Conservation (phyloP, 2,797 vertebrate genomes). For the Trachops cirrhosus region DNA sequence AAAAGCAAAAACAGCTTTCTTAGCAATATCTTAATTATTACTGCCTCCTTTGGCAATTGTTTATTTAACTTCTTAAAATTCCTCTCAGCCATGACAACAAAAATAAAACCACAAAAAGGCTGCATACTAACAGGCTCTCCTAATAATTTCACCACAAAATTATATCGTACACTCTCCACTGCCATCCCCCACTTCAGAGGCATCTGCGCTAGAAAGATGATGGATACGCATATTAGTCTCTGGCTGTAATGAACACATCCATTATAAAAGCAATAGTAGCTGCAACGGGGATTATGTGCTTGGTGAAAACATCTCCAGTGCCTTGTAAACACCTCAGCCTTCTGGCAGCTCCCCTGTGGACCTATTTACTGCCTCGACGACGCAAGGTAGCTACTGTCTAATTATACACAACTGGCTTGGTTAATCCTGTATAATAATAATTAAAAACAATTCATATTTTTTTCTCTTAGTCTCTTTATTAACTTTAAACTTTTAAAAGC, state of each 20-base stretch:
- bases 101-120: slow-evolving; percentile 58
- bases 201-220: slow-evolving; percentile 68
- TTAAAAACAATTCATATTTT: slow-evolving; percentile 81
- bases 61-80: slow-evolving; percentile 77
- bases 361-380: slow-evolving; percentile 81
- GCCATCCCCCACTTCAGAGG: slow-evolving; percentile 50
- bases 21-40: slow-evolving; percentile 53
- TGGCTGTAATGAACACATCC: slow-evolving; percentile 83
- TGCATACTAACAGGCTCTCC: slow-evolving; percentile 46
- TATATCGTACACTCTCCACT: background rate
- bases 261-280: slow-evolving; percentile 81
- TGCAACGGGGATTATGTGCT: slow-evolving; percentile 76
- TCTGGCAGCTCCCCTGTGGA: slow-evolving; percentile 79
- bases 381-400: slow-evolving; percentile 83
- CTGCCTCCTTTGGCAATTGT: slow-evolving; percentile 66
- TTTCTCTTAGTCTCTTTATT: slow-evolving; percentile 79
- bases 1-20: background rate
- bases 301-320: slow-evolving; percentile 79
- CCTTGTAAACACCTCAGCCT: slow-evolving; percentile 86
- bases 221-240: slow-evolving; percentile 80
- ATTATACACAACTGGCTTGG: slow-evolving; percentile 83
- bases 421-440: slow-evolving; percentile 84
- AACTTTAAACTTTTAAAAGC: slow-evolving; percentile 82
- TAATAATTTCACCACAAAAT: slow-evolving; percentile 60
- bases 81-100: slow-evolving; percentile 60